Percentiles rank a stretch among this genome's conserved stretches.
phyloP scores from a whole-genome alignment of 2,797 vertebrate species.

The Sus cebifrons region DNA sequence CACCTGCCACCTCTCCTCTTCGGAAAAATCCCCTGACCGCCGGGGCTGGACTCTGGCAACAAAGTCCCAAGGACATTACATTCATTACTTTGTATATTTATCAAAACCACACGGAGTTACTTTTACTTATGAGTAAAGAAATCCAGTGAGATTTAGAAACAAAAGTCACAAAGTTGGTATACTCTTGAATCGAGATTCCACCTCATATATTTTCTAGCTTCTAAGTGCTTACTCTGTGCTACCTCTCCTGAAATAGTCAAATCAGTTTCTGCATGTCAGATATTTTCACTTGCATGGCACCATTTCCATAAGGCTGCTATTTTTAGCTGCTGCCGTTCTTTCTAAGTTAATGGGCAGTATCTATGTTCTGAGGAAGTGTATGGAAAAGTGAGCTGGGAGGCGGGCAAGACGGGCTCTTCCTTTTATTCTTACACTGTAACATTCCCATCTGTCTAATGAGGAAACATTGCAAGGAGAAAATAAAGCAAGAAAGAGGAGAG shows the following conservation, averaged over 20 bases:
- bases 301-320: constrained; percentile 28
- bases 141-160: neutral
- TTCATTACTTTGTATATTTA: neutral
- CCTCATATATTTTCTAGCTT: constrained; percentile 11
- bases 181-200: constrained; percentile 16
- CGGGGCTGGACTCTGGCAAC: too few species aligned
- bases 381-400: constrained; percentile 44
- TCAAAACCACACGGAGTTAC: neutral
- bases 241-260: neutral
- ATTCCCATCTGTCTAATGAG: constrained; percentile 11
- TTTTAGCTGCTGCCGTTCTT: constrained; percentile 64
- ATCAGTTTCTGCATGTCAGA: neutral
- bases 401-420: neutral
- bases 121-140: neutral
- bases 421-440: neutral
- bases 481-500: neutral
- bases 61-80: neutral
- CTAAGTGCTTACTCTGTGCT: neutral
- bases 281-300: constrained; percentile 29
- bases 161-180: neutral
- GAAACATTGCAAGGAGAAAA: neutral
- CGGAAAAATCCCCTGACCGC: too few species aligned
- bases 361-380: constrained; percentile 33
- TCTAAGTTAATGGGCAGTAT: constrained; percentile 34
- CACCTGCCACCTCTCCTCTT: too few species aligned